These are phyloP conservation scores for Clinocottus analis DNA, from an alignment of 2,113 vertebrate species.

Conservation along the genomic window DNA sequence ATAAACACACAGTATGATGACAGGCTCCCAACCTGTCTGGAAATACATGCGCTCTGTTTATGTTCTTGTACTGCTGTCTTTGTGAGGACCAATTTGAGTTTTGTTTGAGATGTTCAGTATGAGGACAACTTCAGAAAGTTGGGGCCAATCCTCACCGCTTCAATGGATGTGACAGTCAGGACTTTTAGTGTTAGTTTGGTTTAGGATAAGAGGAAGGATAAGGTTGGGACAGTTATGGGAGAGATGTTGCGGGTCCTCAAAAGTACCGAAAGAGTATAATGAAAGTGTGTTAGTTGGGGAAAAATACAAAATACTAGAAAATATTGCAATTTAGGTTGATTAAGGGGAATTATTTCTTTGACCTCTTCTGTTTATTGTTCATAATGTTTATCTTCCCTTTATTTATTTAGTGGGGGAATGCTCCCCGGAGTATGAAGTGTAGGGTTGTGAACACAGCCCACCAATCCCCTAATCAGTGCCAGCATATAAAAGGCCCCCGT, in stretches of 20 bases:
- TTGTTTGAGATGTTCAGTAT: neutral
- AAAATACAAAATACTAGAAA: neutral
- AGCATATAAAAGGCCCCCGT: too few species aligned
- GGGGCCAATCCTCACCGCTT: neutral
- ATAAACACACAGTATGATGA: conserved; percentile 35
- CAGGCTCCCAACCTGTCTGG: neutral
- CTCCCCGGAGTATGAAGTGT: too few species aligned
- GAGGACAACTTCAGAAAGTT: neutral
- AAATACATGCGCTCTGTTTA: neutral
- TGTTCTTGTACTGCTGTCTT: neutral
- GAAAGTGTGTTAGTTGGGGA: neutral
- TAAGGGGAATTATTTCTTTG: neutral
- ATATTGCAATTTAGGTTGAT: neutral
- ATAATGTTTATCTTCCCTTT: neutral
- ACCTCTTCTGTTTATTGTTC: neutral
- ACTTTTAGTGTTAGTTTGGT: neutral
- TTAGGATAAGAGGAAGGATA: neutral
- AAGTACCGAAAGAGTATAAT: neutral
- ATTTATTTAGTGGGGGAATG: too few species aligned
- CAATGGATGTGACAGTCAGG: neutral
- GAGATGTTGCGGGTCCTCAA: neutral
- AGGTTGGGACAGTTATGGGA: neutral
- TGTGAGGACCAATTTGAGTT: neutral
- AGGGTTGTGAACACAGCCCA: too few species aligned
- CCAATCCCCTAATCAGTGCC: too few species aligned